Evolutionary conservation across 2,113 vertebrate species (phyloP).

Genomic region (Thomomys bottae): DNA sequence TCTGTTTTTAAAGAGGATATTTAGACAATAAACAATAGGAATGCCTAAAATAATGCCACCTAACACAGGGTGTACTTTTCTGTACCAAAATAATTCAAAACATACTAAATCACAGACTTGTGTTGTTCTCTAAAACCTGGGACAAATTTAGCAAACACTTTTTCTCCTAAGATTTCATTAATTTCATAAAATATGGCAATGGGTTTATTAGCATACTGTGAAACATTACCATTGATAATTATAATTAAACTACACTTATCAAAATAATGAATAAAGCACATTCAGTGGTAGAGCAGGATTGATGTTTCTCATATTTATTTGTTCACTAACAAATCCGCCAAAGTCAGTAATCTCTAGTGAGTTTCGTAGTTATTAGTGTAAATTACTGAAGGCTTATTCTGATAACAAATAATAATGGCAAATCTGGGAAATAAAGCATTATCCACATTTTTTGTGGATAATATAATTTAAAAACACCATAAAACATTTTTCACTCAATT

Average conservation of each 20-base stretch:
- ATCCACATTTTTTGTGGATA: slow-evolving; percentile 24
- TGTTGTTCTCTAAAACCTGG: slow-evolving; percentile 16
- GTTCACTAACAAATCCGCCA: slow-evolving; percentile 64
- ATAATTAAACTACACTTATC: slow-evolving; percentile 75
- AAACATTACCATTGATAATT: slow-evolving; percentile 70
- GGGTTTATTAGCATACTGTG: slow-evolving; percentile 65
- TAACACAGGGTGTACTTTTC: background rate
- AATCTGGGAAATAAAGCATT: slow-evolving; percentile 51
- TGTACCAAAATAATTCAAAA: background rate
- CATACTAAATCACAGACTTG: background rate
- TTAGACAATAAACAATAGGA: background rate
- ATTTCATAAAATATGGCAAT: slow-evolving; percentile 56
- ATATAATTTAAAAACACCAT: slow-evolving; percentile 49
- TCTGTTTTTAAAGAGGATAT: background rate
- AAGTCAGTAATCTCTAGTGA: slow-evolving; percentile 67
- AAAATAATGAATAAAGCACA: slow-evolving; percentile 73
- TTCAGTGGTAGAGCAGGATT: slow-evolving; percentile 47
- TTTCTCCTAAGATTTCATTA: slow-evolving; percentile 62
- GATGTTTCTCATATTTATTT: slow-evolving; percentile 68
- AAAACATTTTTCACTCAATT: slow-evolving; percentile 57
- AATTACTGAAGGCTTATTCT: slow-evolving; percentile 58
- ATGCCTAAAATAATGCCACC: background rate
- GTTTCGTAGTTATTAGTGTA: slow-evolving; percentile 66
- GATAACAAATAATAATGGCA: slow-evolving; percentile 73
- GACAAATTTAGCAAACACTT: slow-evolving; percentile 38